These are phyloP conservation scores for Cremastobaeus sp. DNA, from an alignment of 2,888 invertebrate species.

Conservation along the genomic window DNA sequence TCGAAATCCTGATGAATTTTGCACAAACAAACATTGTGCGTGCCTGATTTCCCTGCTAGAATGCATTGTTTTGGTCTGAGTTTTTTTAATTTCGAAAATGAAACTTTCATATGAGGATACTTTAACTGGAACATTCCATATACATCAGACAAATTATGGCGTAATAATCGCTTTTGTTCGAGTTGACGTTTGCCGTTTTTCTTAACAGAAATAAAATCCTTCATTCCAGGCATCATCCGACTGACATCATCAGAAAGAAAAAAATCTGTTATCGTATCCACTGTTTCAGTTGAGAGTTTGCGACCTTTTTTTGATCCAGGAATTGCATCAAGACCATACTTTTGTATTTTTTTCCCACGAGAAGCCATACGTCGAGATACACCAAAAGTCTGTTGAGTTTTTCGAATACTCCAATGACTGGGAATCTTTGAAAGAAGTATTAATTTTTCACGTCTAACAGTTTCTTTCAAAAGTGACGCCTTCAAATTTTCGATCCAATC, in stretches of 20 bases:
- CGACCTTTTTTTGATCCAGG: conserved; percentile 19
- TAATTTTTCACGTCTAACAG: not conserved
- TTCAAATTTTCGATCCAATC: conserved; percentile 14
- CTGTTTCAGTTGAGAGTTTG: conserved; percentile 1
- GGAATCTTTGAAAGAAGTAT: not conserved
- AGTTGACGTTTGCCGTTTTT: conserved; percentile 19
- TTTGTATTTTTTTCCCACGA: conserved; percentile 7
- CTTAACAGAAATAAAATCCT: conserved; percentile 18
- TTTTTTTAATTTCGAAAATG: not conserved
- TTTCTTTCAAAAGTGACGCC: not conserved
- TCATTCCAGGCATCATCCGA: conserved; percentile 26
- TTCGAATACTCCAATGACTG: not conserved
- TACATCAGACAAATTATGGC: conserved; percentile 2
- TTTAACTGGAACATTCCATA: conserved; percentile 5
- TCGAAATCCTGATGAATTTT: too few species aligned
- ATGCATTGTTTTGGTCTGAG: conserved; percentile 1
- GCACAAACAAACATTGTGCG: conserved; percentile 3
- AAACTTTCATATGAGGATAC: conserved; percentile 3
- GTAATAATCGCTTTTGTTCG: conserved; percentile 21
- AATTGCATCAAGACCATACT: not conserved
- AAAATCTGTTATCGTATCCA: conserved; percentile 13
- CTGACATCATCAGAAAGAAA: conserved; percentile 24
- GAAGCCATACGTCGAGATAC: conserved; percentile 25
- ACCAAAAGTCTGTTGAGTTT: conserved; percentile 11
- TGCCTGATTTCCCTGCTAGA: conserved; percentile 3